phyloP scores from a whole-genome alignment of 2,113 vertebrate genomes.

The Notothenia coriiceps region DNA sequence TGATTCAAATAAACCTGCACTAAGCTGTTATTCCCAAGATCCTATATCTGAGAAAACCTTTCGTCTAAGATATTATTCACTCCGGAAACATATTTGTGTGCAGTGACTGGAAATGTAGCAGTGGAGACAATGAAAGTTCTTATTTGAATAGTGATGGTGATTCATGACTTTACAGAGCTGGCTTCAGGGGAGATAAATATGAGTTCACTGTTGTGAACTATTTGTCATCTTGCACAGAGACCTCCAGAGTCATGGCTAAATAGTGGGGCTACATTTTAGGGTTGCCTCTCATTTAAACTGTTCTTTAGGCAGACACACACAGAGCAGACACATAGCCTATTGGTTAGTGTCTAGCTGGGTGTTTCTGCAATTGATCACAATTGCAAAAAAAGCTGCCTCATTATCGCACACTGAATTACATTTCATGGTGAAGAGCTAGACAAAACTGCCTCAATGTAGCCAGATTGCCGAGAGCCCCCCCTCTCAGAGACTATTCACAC shows the following conservation, averaged over 20 bases:
- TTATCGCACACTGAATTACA: conserved; percentile 32
- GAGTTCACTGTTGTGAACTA: conserved; percentile 24
- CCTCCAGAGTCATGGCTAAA: conserved; percentile 19
- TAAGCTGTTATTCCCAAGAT: neutral
- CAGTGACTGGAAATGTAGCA: conserved; percentile 13
- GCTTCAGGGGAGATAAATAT: conserved; percentile 38
- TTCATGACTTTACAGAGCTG: neutral
- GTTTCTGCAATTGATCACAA: conserved; percentile 41
- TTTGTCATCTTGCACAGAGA: conserved; percentile 24
- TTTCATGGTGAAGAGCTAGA: conserved; percentile 40
- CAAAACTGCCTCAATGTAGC: conserved; percentile 37
- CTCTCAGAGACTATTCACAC: conserved; percentile 47
- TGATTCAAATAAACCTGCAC: neutral
- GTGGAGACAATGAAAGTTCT: conserved; percentile 15
- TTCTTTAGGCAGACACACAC: conserved; percentile 12
- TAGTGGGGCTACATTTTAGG: conserved; percentile 11
- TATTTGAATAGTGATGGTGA: conserved; percentile 41
- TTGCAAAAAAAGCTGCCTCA: conserved; percentile 28
- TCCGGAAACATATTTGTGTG: conserved; percentile 3
- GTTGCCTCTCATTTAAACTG: conserved; percentile 5
- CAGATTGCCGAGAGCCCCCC: conserved; percentile 19
- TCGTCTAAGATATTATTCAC: conserved; percentile 17
- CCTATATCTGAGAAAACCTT: neutral
- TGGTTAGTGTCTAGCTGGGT: conserved; percentile 2
- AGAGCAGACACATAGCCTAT: conserved; percentile 26